phyloP scores from a whole-genome alignment of 2,888 invertebrate species.

The Xestia c-nigrum region DNA sequence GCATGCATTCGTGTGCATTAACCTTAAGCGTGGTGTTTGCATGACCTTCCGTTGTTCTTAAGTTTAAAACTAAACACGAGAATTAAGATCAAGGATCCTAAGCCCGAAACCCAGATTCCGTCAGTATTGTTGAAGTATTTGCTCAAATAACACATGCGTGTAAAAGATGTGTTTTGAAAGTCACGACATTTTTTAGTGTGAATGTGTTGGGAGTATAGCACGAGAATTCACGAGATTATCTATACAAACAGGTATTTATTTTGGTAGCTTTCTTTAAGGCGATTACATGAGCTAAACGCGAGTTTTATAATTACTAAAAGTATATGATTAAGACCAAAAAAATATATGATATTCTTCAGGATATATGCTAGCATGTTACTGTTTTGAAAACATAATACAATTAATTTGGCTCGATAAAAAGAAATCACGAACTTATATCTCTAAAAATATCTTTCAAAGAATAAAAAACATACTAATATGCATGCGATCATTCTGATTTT shows the following conservation, averaged over 20 bases:
- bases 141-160: background rate
- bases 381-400: too few relatives aligned
- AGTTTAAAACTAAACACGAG: constrained; percentile 13
- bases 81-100: constrained; percentile 35
- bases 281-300: too few relatives aligned
- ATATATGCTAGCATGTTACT: too few relatives aligned
- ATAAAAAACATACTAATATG: too few relatives aligned
- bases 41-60: constrained; percentile 30
- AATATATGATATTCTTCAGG: too few relatives aligned
- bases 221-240: constrained; percentile 5
- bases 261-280: background rate
- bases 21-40: constrained; percentile 9
- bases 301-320: too few relatives aligned
- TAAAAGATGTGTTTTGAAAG: background rate
- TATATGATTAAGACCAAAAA: too few relatives aligned
- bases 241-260: background rate
- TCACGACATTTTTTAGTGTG: background rate
- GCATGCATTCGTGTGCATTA: constrained; percentile 37
- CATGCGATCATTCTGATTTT: too few relatives aligned
- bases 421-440: too few relatives aligned
- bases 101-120: background rate
- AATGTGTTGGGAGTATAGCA: background rate
- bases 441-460: too few relatives aligned
- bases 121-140: constrained; percentile 14
- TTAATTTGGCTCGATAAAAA: too few relatives aligned